Percentiles rank a stretch among this genome's conserved stretches.
Conservation (phyloP, 2,888 invertebrate genomes). For the Ephialtes manifestator region DNA sequence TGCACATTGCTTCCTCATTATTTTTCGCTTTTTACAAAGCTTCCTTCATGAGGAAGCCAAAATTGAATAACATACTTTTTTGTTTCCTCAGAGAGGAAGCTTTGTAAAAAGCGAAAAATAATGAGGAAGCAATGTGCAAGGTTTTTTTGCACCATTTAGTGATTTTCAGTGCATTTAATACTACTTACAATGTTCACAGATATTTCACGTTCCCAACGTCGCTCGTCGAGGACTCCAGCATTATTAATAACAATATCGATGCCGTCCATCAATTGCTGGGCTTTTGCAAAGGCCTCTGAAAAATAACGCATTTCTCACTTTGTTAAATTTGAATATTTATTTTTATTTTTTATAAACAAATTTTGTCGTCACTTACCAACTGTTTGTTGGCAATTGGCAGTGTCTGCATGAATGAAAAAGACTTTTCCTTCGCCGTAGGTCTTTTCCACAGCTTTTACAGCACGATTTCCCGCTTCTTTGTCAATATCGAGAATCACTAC, state of each 20-base stretch:
- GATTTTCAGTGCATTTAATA: background rate
- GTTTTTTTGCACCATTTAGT: background rate
- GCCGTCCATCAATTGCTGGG: slow-evolving; percentile 89
- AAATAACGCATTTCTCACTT: background rate
- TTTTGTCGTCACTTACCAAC: slow-evolving; percentile 72
- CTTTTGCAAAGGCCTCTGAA: slow-evolving; percentile 91
- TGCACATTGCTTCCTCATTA: no score
- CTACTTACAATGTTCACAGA: slow-evolving; percentile 91
- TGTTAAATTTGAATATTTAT: background rate
- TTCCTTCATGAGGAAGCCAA: no score
- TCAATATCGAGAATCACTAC: slow-evolving; percentile 80
- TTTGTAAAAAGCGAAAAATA: no score
- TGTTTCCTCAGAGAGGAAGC: no score
- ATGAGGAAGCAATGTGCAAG: no score
- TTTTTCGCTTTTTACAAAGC: no score
- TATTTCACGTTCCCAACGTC: slow-evolving; percentile 91
- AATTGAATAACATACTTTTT: no score
- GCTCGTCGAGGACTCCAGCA: slow-evolving; percentile 92
- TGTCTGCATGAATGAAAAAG: slow-evolving; percentile 79
- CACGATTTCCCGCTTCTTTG: slow-evolving; percentile 70
- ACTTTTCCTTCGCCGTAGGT: slow-evolving; percentile 77
- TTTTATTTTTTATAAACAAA: background rate
- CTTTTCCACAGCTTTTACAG: slow-evolving; percentile 77
- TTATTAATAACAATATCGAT: slow-evolving; percentile 93
- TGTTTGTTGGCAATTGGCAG: slow-evolving; percentile 76